phyloP scores from a whole-genome alignment of 2,797 vertebrate genomes.

The Lateolabrax maculatus region DNA sequence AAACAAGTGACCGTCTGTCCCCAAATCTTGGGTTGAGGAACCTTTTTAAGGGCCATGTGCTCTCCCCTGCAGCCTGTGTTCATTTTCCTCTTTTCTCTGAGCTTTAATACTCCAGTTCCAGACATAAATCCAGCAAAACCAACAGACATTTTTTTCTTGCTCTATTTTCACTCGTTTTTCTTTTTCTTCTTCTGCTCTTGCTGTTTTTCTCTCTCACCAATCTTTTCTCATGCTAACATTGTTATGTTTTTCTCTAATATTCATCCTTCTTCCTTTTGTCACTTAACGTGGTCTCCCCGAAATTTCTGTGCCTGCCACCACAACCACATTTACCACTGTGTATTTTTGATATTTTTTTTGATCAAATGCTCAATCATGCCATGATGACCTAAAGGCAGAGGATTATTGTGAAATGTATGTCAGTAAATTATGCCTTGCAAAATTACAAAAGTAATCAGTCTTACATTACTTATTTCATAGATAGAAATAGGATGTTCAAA shows the following conservation, averaged over 20 bases:
- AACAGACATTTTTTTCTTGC: conserved; percentile 15
- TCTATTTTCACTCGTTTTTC: conserved; percentile 12
- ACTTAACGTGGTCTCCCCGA: conserved; percentile 31
- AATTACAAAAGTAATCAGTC: conserved; percentile 35
- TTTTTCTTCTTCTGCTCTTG: background rate
- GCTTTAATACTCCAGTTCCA: conserved; percentile 48
- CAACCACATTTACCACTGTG: conserved; percentile 17
- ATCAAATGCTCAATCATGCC: conserved; percentile 44
- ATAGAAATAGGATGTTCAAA: conserved; percentile 10
- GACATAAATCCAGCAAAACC: conserved; percentile 34
- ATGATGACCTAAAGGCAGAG: conserved; percentile 39
- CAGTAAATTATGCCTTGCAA: conserved; percentile 19
- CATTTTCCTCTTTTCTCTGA: conserved; percentile 28
- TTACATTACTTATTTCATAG: background rate
- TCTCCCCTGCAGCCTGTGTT: conserved; percentile 18
- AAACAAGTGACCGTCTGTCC: conserved; percentile 34
- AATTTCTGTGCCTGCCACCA: conserved; percentile 21
- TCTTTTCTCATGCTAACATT: conserved; percentile 28
- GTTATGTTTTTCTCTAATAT: conserved; percentile 26
- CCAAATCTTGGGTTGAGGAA: conserved; percentile 32
- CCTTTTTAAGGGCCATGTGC: conserved; percentile 31
- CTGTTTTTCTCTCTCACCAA: conserved; percentile 7
- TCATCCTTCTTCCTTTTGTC: conserved; percentile 50
- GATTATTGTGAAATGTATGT: conserved; percentile 33
- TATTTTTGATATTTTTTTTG: too few species aligned